Base-by-base conservation (phyloP, 2,797 vertebrate genomes). In the Ptychobarbus kaznakovi region DNA sequence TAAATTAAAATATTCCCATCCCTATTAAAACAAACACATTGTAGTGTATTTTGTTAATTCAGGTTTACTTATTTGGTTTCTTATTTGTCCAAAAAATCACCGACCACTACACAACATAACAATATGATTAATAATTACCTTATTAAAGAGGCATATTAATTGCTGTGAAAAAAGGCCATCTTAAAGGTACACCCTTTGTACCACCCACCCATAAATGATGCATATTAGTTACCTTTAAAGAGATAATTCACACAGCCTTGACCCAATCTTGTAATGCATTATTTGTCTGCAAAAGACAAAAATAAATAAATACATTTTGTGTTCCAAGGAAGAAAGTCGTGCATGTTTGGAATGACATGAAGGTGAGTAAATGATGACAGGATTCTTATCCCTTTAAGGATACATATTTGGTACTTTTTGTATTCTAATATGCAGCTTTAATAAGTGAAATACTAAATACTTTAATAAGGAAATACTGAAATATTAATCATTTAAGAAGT, bases 1-100 rank as follows among this genome's bases (percentile, higher is more conserved):
- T 20, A 75, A 75, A 51, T 63, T 83, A 20, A 65, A 65, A 16
- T 25, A 49, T 82, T 63, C 49, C 46, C 20, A 16, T 16, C 20
- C 70, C 53, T 35, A 16, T n/a, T 46, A 61, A 73, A 82, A 73
- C 22, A 81, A n/a, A 70, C 66, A 81, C 15, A 35, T 25, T 46
- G 20, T 5, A 35, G 28, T 25, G 4, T 46, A 63, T 72, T 63
- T 65, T 35, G 12, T 32, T 22, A n/a, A 11, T 32, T 38, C 6
- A 38, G 70, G 22, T 63, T 74, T 82, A 38, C 22, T 12, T 35
- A 7, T 28, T 32, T 58, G 10, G 28, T 22, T 56, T 16, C 25
- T 20, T 51, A 35, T 56, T 22, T 76, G 28, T 38, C 49, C 3
- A 38, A 22, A 49, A 38, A 53, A 53, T 56, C 32, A 35, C 8